phyloP scores from a whole-genome alignment of 2,797 vertebrate species.

The Mareca strepera region DNA sequence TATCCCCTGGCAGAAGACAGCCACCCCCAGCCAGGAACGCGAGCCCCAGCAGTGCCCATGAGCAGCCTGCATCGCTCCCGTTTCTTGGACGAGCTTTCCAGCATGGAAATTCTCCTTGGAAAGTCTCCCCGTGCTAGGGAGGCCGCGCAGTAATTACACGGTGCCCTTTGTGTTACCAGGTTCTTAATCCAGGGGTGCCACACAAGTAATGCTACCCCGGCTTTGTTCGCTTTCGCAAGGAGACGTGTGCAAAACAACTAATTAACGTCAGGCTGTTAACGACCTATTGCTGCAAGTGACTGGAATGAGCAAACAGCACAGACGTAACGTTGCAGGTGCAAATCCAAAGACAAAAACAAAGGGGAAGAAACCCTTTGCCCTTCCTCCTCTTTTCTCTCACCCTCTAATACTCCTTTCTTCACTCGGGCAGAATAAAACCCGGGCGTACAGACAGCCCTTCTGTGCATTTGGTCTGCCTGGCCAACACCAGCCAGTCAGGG shows the following conservation, averaged over 20 bases:
- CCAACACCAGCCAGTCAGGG: neutral
- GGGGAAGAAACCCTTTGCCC: neutral
- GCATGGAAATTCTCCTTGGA: neutral
- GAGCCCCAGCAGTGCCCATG: neutral
- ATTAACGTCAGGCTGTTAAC: constrained; percentile 37
- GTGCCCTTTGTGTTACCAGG: neutral
- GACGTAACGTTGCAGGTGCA: constrained; percentile 23
- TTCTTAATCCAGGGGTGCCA: constrained; percentile 4
- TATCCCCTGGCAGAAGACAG: neutral
- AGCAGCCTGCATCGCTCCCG: rapidly evolving
- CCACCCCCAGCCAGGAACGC: neutral
- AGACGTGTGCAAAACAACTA: neutral
- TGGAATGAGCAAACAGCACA: neutral
- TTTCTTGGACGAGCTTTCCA: neutral
- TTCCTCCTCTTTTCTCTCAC: neutral
- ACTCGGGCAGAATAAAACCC: neutral
- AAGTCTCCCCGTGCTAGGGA: neutral
- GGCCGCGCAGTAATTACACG: neutral
- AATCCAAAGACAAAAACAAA: constrained; percentile 5
- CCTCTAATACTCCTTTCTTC: neutral
- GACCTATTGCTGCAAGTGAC: neutral
- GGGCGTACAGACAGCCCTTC: neutral
- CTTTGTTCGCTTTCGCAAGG: neutral
- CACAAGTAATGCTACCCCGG: neutral
- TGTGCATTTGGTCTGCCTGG: neutral